Base-by-base conservation (phyloP, 2,888 invertebrate genomes). In the Chelonus formosanus region DNA sequence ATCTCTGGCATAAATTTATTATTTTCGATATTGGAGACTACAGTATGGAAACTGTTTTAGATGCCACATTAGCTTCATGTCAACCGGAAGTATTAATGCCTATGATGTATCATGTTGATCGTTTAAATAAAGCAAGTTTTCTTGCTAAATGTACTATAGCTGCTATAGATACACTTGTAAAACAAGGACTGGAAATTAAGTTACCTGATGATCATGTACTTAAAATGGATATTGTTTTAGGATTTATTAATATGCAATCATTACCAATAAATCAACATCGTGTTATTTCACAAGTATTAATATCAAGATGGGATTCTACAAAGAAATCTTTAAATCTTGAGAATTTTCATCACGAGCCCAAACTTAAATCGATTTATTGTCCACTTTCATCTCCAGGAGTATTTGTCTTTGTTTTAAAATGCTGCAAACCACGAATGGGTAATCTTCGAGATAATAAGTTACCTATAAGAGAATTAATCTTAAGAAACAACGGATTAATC, bases 1-100 rank as follows among this genome's bases (percentile, higher is more conserved):
- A 83, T 67, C 68, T 82, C 2, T 82, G 81, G 78, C 84, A 84
- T 59, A 84, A 84, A 67, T 84, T 83, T 35, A 80, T 84, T 55
- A 55, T 84, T 20, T 81, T 73, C 20, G 72, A 78, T 10, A 68
- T 74, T 3, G 74, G 68, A n/a, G 65, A 71, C 3, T 71, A 72
- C 5, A 74, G 75, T 3, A 76, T 76, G 63, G 63, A 63, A 4
- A 57, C 70, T 7, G 52, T 83, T 20, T 59, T 84, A 4, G 77
- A 77, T 43, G 67, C 75, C 0, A 44, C 80, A 2, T 74, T 83
- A 34, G 48, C 58, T 4, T 68, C 70, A 2, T 78, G 77, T 35
- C 73, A 77, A 2, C 80, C 82, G 1, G 77, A 81, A 10, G 68
- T 76, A 2, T 47, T 84, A 2, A 5, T 83, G 20, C 83, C 84